Percentiles rank a stretch among this genome's conserved stretches.
Conservation (phyloP, 2,797 vertebrate species). For the Cheirogaleus major region DNA sequence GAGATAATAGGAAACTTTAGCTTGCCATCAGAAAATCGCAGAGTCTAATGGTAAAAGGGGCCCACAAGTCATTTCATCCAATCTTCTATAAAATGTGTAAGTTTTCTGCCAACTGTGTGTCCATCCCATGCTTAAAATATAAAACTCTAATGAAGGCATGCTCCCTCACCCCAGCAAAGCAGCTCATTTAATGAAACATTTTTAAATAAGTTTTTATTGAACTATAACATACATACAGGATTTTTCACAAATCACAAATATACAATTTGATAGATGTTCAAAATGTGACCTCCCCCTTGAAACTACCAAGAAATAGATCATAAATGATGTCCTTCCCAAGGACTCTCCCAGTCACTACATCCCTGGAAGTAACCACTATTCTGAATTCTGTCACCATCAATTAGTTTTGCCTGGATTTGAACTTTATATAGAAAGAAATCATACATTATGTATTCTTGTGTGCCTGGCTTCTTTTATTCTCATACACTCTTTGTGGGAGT, state of each 20-base stretch:
- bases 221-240: background rate
- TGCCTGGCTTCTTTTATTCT: background rate
- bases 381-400: background rate
- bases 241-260: background rate
- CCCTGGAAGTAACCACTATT: background rate
- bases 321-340: background rate
- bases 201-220: background rate
- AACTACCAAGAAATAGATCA: background rate
- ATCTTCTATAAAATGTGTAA: background rate
- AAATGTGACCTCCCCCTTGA: background rate
- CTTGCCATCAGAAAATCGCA: background rate
- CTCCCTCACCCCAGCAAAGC: background rate
- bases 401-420: background rate
- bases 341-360: background rate
- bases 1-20: background rate
- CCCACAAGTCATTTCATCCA: background rate
- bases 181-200: background rate
- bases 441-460: background rate
- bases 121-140: background rate
- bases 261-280: background rate
- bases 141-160: background rate
- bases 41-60: background rate
- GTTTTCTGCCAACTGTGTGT: background rate
- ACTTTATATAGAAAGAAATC: background rate
- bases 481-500: background rate